These are phyloP conservation scores for Gasterosteus nipponicus DNA, from an alignment of 2,113 vertebrate species.

Conservation along the genomic window DNA sequence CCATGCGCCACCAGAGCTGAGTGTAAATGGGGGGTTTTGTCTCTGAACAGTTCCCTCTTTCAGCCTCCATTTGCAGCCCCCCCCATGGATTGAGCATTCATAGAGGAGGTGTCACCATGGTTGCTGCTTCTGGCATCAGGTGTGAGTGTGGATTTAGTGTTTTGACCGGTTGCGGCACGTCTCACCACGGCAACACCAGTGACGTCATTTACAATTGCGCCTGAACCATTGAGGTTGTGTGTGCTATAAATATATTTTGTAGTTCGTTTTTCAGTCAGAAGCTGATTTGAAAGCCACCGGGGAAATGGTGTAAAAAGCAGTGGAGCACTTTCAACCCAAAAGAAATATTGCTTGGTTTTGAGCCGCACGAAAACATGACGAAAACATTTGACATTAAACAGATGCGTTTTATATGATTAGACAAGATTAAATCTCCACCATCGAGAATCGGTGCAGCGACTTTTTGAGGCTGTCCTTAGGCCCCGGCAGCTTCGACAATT, in stretches of 20 bases:
- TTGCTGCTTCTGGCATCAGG: conserved; percentile 42
- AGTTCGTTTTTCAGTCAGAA: neutral
- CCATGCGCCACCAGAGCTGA: conserved; percentile 49
- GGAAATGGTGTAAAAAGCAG: neutral
- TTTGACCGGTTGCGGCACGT: conserved; percentile 21
- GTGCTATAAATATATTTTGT: neutral
- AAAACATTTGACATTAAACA: neutral
- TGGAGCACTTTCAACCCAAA: neutral
- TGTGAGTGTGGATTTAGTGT: conserved; percentile 34
- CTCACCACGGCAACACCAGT: neutral
- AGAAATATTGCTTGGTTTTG: neutral
- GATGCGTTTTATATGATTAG: neutral
- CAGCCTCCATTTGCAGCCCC: conserved; percentile 50
- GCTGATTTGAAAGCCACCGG: neutral
- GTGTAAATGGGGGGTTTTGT: conserved; percentile 68
- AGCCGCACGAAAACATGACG: neutral
- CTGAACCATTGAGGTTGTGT: neutral
- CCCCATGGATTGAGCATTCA: conserved; percentile 37
- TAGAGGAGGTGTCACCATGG: conserved; percentile 55
- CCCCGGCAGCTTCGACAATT: neutral
- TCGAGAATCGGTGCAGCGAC: neutral
- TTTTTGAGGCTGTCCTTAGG: neutral
- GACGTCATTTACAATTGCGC: neutral
- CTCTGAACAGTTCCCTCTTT: conserved; percentile 68
- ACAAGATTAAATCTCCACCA: neutral